A percentile compares a stretch with the other conserved stretches of the same genome.
Conservation (phyloP, 2,888 invertebrate genomes). For the Lasioglossum lativentre region DNA sequence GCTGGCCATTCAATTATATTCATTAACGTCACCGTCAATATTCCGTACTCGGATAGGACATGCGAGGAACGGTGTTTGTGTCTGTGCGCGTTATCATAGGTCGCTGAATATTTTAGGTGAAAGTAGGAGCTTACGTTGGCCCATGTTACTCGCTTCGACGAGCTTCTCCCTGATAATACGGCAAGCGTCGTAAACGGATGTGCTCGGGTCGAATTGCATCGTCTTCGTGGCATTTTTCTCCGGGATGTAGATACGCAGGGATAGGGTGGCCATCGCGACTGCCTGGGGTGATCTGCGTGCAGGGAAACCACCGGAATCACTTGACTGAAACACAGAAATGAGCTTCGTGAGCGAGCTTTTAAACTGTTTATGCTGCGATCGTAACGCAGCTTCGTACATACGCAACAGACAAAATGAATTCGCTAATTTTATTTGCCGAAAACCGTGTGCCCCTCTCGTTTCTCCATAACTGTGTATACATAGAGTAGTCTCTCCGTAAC, state of each 20-base stretch:
- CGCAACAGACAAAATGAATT: conserved; percentile 11
- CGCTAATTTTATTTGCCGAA: background rate
- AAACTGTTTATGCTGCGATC: background rate
- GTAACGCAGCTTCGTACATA: background rate
- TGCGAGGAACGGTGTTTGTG: background rate
- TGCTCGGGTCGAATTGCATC: conserved; percentile 98
- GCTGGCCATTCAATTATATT: background rate
- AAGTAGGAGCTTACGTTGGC: conserved; percentile 90
- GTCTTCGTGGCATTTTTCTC: conserved; percentile 97
- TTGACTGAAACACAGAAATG: conserved; percentile 75
- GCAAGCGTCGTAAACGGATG: conserved; percentile 98
- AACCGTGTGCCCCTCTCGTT: background rate
- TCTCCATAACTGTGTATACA: too few species aligned
- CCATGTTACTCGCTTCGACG: conserved; percentile 92
- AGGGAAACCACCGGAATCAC: conserved; percentile 80
- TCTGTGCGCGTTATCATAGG: conserved; percentile 12
- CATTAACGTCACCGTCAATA: background rate
- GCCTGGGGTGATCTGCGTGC: conserved; percentile 75
- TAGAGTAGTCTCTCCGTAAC: too few species aligned
- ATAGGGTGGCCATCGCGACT: conserved; percentile 89
- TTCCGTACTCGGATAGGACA: background rate
- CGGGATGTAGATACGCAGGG: conserved; percentile 94
- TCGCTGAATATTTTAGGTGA: conserved; percentile 40
- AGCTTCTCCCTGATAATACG: conserved; percentile 97
- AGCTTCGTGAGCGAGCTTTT: background rate